phyloP scores from a whole-genome alignment of 2,113 vertebrate species.

The Smithornis capensis region DNA sequence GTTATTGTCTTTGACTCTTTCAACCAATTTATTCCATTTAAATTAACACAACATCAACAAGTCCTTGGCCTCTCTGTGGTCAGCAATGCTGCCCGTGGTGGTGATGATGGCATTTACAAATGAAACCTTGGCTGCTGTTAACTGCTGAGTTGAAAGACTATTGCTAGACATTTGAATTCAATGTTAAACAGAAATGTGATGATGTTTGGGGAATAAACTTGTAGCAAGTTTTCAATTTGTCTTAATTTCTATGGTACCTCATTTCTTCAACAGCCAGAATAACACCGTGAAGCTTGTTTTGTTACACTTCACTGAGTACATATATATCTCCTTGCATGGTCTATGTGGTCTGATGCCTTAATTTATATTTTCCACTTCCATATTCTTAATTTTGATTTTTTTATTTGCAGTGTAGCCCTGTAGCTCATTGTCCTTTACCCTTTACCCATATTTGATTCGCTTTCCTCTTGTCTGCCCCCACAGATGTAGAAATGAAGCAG shows the following conservation, averaged over 20 bases:
- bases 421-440: not conserved
- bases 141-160: slow-evolving; percentile 10
- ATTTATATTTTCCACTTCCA: not conserved
- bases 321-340: not conserved
- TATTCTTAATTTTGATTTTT: not conserved
- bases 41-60: not conserved
- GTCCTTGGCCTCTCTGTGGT: not conserved
- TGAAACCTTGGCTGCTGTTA: slow-evolving; percentile 24
- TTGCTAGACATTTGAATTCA: not conserved
- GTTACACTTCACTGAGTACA: not conserved
- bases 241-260: not conserved
- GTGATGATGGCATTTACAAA: not conserved
- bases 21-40: slow-evolving; percentile 29
- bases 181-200: not conserved
- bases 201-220: not conserved
- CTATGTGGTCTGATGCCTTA: not conserved
- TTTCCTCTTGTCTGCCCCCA: not conserved
- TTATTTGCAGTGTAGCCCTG: not conserved
- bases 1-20: not conserved
- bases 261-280: not conserved
- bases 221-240: not conserved
- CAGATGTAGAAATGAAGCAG: not conserved
- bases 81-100: slow-evolving; percentile 7
- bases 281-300: not conserved
- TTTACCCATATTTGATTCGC: not conserved